Evolutionary conservation across 2,888 invertebrate genomes (phyloP), one percentile per base, ranked within the genome.

Genomic region (Boloria euphrosyne): DNA sequence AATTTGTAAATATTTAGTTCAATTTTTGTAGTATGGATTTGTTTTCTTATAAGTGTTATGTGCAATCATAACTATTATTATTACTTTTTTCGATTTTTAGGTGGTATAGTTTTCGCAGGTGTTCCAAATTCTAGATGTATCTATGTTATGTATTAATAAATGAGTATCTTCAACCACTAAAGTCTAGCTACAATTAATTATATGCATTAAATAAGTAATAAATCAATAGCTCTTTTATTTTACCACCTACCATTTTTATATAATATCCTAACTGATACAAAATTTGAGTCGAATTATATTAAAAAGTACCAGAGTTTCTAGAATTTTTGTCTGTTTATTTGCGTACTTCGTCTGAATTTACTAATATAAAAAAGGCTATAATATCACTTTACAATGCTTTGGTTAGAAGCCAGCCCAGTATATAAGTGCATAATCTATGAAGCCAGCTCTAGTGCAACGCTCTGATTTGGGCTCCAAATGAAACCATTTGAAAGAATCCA

Each of bases 1-100:
- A 85, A 83, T 80, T 80, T 89, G 87, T 89, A 89, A 82, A 88
- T 89, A 88, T 81, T 84, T 87, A 86, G 85, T 87, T 86, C 82
- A 87, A 87, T 86, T 86, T 84, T 80, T 81, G 70, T 77, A 74
- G 18, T 46, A 14, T 83, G 82, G 80, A 76, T 78, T 75, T 22
- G 22, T 76, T 65, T 46, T 71, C 68, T 69, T 75, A 69, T 85
- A 86, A 87, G 83, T 83, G 79, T 86, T 86, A 86, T 89, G 89
- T 89, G 90, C 88, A 87, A 87, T 82, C 73, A 76, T 79, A 53
- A 58, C 68, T 71, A 76, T 83, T 75, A n/a, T n/a, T n/a, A n/a
- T n/a, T n/a, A n/a, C n/a, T 80, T 80, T 84, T 82, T 78, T 76
- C 81, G 74, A 68, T 62, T 63, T 68, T 69, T 64, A 71, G 73